Base-by-base conservation (phyloP, 2,797 vertebrate genomes). In the Threskiornis aethiopicus region DNA sequence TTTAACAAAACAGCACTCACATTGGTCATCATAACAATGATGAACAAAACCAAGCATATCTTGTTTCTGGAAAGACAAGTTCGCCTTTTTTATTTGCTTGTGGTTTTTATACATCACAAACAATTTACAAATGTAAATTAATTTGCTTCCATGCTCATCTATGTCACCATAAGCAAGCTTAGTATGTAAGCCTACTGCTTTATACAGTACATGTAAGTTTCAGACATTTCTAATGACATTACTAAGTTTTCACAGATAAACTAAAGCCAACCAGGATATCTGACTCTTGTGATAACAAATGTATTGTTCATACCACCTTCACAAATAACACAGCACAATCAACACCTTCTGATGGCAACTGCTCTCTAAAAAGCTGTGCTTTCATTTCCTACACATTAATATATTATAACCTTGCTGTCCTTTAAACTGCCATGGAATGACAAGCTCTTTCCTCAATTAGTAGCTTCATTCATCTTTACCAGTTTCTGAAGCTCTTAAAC, bases 391-490 rank as follows among this genome's bases (percentile, higher is more conserved):
- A 57, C 18, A 19, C 16, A 78, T 94, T 71, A 88, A 91, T 81
- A 42, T 24, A 57, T 26, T 61, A 72, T 71, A 80, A 91, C 35
- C 24, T 86, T 79, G 65, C 83, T 84, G 76, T 75, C 46, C 62
- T 88, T 91, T 71, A 76, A 92, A 78, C 46, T 65, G 54, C 33
- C 46, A 86, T 19, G 11, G 35, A 94, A 93, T 71, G 64, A 94
- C 33, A 87, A 83, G 16, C 35, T 73, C 82, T 67, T 96, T 87
- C 75, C 61, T 93, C 82, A 91, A 73, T 92, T 91, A 93, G 37
- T 39, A 78, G 42, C 69, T 93, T 78, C 57, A 94, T 85, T 85
- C 21, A 81, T 91, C 72, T 92, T 91, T 47, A 84, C 52, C 72
- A 93, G 76, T 25, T 84, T 83, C 84, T 79, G 37, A 92, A 67